Base-by-base conservation (phyloP, 2,797 vertebrate genomes). In the Delichon dasypus region DNA sequence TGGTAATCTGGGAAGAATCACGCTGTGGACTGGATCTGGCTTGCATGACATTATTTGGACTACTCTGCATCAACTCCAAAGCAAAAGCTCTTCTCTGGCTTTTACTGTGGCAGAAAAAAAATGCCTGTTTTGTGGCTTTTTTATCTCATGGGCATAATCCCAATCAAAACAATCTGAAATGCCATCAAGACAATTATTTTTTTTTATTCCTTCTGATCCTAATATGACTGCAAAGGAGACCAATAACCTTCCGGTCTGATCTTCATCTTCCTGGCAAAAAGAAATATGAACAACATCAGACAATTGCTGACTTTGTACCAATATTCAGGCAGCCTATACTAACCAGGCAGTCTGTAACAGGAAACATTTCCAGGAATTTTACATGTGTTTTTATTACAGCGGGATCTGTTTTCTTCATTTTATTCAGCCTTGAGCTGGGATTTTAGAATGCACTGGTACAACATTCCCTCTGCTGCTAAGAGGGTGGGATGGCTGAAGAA, bases 311-410 rank as follows among this genome's bases (percentile, higher is more conserved):
- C 73, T 96, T 66, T 87, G 74, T 88, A 89, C 58, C 78, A 80
- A 10, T 27, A 66, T 48, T 70, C 89, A 88, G 81, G 86, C 92
- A 94, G 86, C 67, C 77, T 68, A 48, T 74, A 60, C 79, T 88
- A 94, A 87, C 62, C 71, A 91, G 94, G 89, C 85, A 87, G 94
- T 58, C 76, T 73, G 47, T 45, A 89, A 93, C 81, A 90, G 90
- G 91, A 95, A 95, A 87, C 73, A 90, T 73, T 95, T 96, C 91
- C 95, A 96, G 92, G 94, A 94, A 94, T 94, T 95, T 94, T 89
- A 89, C 75, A 86, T 92, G 88, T 90, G 86, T 90, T 96, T 95
- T 94, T 90, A 96, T 90, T 92, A 94, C 0, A 0, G 71, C 40
- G 73, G 71, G 81, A 82, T 89, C 96, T 93, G 79, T 75, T 95